phyloP scores from a whole-genome alignment of 2,797 vertebrate genomes.

The Gymnoscopelus braueri region DNA sequence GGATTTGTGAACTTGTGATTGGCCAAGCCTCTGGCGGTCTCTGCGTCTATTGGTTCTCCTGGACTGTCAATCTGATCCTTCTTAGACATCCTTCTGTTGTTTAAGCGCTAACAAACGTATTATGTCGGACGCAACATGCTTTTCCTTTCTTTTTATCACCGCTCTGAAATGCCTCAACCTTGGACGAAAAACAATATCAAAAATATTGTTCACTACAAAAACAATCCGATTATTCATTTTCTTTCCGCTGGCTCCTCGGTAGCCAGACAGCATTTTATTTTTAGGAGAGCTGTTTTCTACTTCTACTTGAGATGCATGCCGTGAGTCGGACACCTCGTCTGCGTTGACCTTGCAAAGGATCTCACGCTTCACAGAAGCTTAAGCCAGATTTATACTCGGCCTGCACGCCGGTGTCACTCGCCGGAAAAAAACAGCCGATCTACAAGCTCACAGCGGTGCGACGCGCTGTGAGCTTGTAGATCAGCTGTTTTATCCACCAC shows the following conservation, averaged over 20 bases:
- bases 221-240: background rate
- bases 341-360: constrained; percentile 69
- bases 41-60: constrained; percentile 60
- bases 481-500: constrained; percentile 45
- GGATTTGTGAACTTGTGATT: constrained; percentile 77
- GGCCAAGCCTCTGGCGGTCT: constrained; percentile 31
- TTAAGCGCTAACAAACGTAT: constrained; percentile 27
- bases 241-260: background rate
- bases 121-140: constrained; percentile 5
- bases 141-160: background rate
- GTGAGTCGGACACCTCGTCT: constrained; percentile 53
- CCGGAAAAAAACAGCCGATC: too few relatives aligned
- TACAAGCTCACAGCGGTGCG: too few relatives aligned
- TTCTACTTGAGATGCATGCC: constrained; percentile 51
- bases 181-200: background rate
- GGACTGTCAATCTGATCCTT: constrained; percentile 42
- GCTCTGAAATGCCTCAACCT: constrained; percentile 13
- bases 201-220: background rate
- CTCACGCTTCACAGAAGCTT: constrained; percentile 52
- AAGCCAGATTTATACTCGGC: constrained; percentile 44
- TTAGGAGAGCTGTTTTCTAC: constrained; percentile 16
- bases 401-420: too few relatives aligned
- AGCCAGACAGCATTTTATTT: too few relatives aligned
- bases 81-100: constrained; percentile 38
- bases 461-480: too few relatives aligned